phyloP scores from a whole-genome alignment of 2,888 invertebrate genomes.

The Plagodis dolabraria region DNA sequence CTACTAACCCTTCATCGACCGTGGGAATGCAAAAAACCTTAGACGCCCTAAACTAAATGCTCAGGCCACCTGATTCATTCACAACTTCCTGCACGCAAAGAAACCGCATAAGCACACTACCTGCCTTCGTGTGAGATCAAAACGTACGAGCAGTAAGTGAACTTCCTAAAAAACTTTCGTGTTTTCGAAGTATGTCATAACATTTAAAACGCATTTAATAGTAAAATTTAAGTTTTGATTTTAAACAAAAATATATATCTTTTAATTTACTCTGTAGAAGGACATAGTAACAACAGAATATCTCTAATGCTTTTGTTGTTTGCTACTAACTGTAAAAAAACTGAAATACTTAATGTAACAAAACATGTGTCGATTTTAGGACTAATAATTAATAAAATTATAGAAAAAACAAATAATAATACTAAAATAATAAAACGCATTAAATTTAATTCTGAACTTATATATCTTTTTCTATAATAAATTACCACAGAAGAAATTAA shows the following conservation, averaged over 20 bases:
- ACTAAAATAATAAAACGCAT: slow-evolving; percentile 80
- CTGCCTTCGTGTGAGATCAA: slow-evolving; percentile 46
- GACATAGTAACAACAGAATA: too few species aligned
- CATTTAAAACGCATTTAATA: too few species aligned
- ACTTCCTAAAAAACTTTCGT: too few species aligned
- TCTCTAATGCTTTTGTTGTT: too few species aligned
- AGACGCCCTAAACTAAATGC: slow-evolving; percentile 56
- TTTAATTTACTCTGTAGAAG: too few species aligned
- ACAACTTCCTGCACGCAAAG: slow-evolving; percentile 81
- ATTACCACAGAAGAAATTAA: slow-evolving; percentile 88
- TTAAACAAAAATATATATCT: not conserved
- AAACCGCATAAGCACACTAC: slow-evolving; percentile 78
- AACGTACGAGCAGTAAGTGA: slow-evolving; percentile 20
- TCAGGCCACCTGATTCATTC: slow-evolving; percentile 70
- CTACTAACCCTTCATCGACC: slow-evolving; percentile 36
- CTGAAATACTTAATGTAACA: too few species aligned
- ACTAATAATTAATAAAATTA: slow-evolving; percentile 88
- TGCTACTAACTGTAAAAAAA: too few species aligned
- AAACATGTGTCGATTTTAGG: slow-evolving; percentile 49
- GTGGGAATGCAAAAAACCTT: slow-evolving; percentile 77
- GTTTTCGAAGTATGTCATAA: too few species aligned
- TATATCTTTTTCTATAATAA: slow-evolving; percentile 57
- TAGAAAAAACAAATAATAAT: slow-evolving; percentile 85
- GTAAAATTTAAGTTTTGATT: not conserved
- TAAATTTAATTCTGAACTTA: slow-evolving; percentile 82